These are phyloP conservation scores for Neoseiulus cucumeris DNA, from an alignment of 1,140 invertebrate species.

Conservation along the genomic window DNA sequence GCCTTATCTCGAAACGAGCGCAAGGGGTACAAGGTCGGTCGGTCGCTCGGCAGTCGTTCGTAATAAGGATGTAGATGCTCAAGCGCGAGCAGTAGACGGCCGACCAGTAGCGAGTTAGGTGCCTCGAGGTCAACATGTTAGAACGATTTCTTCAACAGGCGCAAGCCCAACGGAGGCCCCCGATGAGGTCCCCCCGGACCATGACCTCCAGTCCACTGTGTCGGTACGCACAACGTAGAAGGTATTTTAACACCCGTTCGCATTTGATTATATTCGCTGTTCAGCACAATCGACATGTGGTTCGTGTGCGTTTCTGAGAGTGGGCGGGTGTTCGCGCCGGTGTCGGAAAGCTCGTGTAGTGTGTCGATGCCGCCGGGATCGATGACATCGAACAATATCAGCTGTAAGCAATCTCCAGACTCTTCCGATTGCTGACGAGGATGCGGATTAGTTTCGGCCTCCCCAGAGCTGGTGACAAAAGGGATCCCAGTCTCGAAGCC, in stretches of 20 bases:
- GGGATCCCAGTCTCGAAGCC: too few relatives aligned
- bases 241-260: not conserved
- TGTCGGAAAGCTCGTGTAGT: too few relatives aligned
- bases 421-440: too few relatives aligned
- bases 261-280: not conserved
- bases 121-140: not conserved
- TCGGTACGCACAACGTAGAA: not conserved
- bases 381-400: too few relatives aligned
- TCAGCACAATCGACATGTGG: not conserved
- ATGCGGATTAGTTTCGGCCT: too few relatives aligned
- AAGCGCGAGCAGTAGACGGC: not conserved
- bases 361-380: too few relatives aligned
- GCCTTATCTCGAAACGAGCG: too few relatives aligned
- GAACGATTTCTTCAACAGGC: not conserved
- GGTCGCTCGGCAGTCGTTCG: not conserved
- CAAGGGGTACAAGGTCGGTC: not conserved
- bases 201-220: constrained; percentile 1
- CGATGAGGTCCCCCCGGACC: not conserved
- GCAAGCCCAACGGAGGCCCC: not conserved
- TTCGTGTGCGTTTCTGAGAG: not conserved
- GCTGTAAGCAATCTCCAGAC: too few relatives aligned
- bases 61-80: not conserved
- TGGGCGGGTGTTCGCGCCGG: too few relatives aligned
- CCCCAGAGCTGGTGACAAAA: too few relatives aligned
- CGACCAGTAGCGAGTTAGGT: not conserved